phyloP scores from a whole-genome alignment of 2,113 vertebrate species.

The Cathartes aura region DNA sequence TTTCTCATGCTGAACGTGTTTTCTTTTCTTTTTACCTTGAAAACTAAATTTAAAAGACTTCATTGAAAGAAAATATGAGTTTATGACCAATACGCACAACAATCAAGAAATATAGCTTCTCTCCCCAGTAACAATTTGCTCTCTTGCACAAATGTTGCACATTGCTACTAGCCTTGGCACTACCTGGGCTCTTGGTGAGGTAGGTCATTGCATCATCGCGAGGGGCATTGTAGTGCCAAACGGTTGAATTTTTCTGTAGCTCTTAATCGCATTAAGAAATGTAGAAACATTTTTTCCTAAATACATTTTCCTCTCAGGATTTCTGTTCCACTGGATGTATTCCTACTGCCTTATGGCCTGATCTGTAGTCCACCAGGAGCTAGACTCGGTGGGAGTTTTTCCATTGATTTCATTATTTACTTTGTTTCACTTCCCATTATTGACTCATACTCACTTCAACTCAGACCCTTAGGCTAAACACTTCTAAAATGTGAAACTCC shows the following conservation, averaged over 20 bases:
- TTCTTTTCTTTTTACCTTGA: conserved; percentile 10
- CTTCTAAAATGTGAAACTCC: background rate
- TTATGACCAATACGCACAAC: background rate
- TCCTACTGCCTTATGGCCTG: background rate
- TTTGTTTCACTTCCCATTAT: background rate
- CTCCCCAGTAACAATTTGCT: background rate
- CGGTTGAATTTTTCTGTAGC: background rate
- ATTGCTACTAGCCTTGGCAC: background rate
- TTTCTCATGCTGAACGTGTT: background rate
- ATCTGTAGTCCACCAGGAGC: background rate
- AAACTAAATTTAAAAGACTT: background rate
- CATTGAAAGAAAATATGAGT: background rate
- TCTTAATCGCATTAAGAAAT: background rate
- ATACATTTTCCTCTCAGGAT: background rate
- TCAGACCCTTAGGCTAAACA: background rate
- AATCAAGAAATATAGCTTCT: background rate
- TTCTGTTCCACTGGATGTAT: background rate
- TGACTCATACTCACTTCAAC: background rate
- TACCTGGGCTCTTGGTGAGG: background rate
- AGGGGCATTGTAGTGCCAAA: background rate
- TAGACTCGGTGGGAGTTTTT: background rate
- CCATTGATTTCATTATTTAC: conserved; percentile 21
- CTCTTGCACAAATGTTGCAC: background rate
- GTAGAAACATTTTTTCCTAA: background rate
- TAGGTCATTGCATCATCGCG: background rate